Conservation (phyloP, 2,797 vertebrate species). For the Sebastes goodei region DNA sequence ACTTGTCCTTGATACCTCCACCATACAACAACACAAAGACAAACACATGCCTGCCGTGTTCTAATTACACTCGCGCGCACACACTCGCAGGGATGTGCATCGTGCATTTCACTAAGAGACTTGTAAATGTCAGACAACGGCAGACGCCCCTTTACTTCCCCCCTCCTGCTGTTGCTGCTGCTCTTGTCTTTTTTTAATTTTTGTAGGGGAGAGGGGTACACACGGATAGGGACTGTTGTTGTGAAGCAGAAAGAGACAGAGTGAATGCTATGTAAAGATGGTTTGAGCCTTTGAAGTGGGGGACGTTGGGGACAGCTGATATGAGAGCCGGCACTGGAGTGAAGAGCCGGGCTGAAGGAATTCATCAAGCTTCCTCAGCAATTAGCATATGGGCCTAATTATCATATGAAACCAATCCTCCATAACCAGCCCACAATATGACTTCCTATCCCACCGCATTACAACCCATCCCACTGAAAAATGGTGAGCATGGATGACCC, state of each 20-base stretch:
- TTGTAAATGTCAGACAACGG: slow-evolving; percentile 79
- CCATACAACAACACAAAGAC: slow-evolving; percentile 79
- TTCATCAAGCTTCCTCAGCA: slow-evolving; percentile 72
- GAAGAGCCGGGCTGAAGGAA: slow-evolving; percentile 53
- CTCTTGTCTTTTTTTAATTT: slow-evolving; percentile 45
- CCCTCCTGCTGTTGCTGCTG: slow-evolving; percentile 32
- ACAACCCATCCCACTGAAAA: slow-evolving; percentile 60
- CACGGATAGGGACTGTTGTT: slow-evolving; percentile 28
- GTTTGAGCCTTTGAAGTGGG: slow-evolving; percentile 70
- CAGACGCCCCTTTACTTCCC: slow-evolving; percentile 57
- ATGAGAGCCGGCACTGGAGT: slow-evolving; percentile 45
- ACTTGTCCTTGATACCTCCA: slow-evolving; percentile 84
- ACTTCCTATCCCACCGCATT: slow-evolving; percentile 65
- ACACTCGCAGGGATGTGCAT: slow-evolving; percentile 61
- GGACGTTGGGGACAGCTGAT: slow-evolving; percentile 67
- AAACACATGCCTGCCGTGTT: slow-evolving; percentile 79
- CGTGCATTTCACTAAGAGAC: slow-evolving; percentile 69
- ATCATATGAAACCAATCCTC: slow-evolving; percentile 77
- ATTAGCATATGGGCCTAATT: slow-evolving; percentile 82
- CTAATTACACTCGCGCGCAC: slow-evolving; percentile 78
- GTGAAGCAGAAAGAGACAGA: slow-evolving; percentile 35
- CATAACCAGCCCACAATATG: slow-evolving; percentile 61
- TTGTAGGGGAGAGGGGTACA: not conserved
- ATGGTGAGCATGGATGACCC: slow-evolving; percentile 67
- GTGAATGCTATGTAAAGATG: slow-evolving; percentile 58